Evolutionary conservation across 1,140 invertebrate species (phyloP).

Genomic region (Zaprionus tsacasi): DNA sequence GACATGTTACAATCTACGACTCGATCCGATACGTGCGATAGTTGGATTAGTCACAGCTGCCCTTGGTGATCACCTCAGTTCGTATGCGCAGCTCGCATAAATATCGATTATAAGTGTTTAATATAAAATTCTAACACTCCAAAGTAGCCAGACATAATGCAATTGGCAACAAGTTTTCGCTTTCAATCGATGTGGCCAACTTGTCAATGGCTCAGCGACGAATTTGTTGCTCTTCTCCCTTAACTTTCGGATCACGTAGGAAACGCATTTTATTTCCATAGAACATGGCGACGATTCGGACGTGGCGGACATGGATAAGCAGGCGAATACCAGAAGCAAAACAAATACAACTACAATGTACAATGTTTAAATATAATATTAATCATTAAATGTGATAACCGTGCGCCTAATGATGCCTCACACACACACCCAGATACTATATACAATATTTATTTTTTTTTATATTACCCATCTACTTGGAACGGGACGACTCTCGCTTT

Average conservation of each 20-base stretch:
- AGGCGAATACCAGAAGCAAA: conserved; percentile 56
- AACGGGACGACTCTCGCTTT: conserved; percentile 66
- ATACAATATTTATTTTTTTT: conserved; percentile 29
- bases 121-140: conserved; percentile 74
- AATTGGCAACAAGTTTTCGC: conserved; percentile 73
- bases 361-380: conserved; percentile 56
- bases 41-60: conserved; percentile 38
- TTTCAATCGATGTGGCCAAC: conserved; percentile 47
- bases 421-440: conserved; percentile 3
- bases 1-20: conserved; percentile 5
- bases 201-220: conserved; percentile 25
- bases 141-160: conserved; percentile 64
- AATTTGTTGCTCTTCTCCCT: conserved; percentile 19
- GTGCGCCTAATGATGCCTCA: conserved; percentile 73
- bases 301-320: conserved; percentile 62
- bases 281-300: conserved; percentile 74
- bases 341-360: conserved; percentile 30
- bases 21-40: conserved; percentile 18
- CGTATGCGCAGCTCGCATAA: conserved; percentile 70
- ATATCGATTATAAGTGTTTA: conserved; percentile 78
- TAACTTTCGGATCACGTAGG: conserved; percentile 61
- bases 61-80: conserved; percentile 66
- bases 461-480: conserved; percentile 23
- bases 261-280: conserved; percentile 79
- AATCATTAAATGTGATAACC: conserved; percentile 73